Evolutionary conservation across 2,888 invertebrate species (phyloP), one percentile per base, ranked within the genome.

Genomic region (Orchestes rusci): DNA sequence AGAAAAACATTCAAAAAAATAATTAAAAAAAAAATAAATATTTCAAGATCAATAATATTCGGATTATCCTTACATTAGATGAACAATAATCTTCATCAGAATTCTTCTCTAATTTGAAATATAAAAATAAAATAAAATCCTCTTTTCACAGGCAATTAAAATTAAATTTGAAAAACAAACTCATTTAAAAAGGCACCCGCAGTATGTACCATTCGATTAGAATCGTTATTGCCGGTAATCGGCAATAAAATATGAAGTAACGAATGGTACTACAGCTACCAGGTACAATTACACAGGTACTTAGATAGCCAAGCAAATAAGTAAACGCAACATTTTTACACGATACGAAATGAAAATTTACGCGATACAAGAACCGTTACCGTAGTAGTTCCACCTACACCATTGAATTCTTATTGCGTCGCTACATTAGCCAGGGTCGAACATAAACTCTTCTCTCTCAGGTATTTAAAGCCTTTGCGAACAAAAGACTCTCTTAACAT

Each of bases 401-500:
- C 37, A 23, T 39, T 39, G 36, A 45, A 50, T 50, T 45, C 45
- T 45, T 42, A 45, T 45, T 45, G 45, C 53, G 55, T 56, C 57
- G 59, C 60, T 60, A 59, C 59, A 54, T 61, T 59, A 60, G 55
- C 57, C 55, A 57, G 56, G 55, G 55, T 59, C 59, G 58, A 56
- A 58, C 61, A 63, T 65, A 64, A 64, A 63, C 60, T 58, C 52
- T 7, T 5, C 23, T 7, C 23, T 23, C 55, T 56, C 56, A 59
- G 62, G 62, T 63, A 61, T 64, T 64, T 64, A 40, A 64, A 59
- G 58, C 57, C 59, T 59, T 60, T 60, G 60, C 59, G 62, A 64
- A 65, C 64, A 65, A 65, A 65, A 62, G 63, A 62, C 62, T 57
- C 62, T 63, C 62, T 63, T 63, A 64, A 61, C n/a, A n/a, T n/a